Percentiles rank a stretch among this genome's conserved stretches.
Evolutionary conservation across 2,113 vertebrate genomes (phyloP).

Genomic region (Bettongia penicillata): DNA sequence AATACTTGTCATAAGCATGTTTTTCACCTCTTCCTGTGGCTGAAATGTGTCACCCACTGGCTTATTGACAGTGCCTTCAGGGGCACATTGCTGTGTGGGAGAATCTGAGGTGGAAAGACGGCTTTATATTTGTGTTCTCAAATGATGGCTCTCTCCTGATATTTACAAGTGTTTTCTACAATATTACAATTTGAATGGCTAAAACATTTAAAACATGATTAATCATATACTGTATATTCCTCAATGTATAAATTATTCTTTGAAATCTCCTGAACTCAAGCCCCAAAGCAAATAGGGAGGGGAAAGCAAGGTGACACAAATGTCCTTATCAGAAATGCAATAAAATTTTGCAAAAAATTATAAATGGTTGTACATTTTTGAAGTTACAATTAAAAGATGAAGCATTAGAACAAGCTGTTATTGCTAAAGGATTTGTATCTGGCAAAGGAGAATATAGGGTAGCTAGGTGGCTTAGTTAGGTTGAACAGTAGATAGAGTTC

Average conservation of each 20-base stretch:
- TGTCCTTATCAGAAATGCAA: background rate
- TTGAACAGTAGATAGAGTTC: background rate
- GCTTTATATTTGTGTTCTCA: conserved; percentile 31
- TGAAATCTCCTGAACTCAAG: conserved; percentile 18
- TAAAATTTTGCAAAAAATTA: conserved; percentile 2
- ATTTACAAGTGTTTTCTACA: conserved; percentile 31
- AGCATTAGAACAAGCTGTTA: background rate
- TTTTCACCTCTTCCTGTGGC: conserved; percentile 34
- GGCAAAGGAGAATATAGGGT: background rate
- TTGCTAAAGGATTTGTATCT: background rate
- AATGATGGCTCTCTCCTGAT: conserved; percentile 11
- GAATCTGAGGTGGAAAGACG: conserved; percentile 8
- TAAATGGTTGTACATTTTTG: conserved; percentile 2
- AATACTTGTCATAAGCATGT: conserved; percentile 19
- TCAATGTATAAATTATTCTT: conserved; percentile 45
- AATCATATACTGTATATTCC: background rate
- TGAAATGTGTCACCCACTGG: conserved; percentile 31
- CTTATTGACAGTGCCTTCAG: conserved; percentile 49
- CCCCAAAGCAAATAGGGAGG: conserved; percentile 25
- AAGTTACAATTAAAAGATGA: conserved; percentile 29
- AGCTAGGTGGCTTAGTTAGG: background rate
- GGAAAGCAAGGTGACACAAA: conserved; percentile 4
- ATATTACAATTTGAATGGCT: conserved; percentile 37
- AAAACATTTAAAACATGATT: background rate
- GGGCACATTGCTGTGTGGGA: background rate